phyloP scores from a whole-genome alignment of 2,797 vertebrate genomes.

The Scolopax bukidnonensis region DNA sequence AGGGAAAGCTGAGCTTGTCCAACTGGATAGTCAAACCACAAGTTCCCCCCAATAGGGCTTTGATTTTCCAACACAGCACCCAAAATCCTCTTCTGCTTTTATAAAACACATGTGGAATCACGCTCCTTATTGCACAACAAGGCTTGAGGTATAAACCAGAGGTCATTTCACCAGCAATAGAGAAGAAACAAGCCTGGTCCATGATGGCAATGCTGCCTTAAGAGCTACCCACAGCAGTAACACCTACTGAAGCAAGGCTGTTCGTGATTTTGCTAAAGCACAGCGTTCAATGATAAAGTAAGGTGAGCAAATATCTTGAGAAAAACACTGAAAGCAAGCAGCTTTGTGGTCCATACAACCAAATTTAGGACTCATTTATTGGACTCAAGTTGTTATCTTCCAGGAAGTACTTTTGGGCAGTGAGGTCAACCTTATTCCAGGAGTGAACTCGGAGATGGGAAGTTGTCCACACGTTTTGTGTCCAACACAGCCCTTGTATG shows the following conservation, averaged over 20 bases:
- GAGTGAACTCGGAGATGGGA: fast-evolving
- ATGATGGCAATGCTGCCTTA: background rate
- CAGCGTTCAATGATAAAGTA: background rate
- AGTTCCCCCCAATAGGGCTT: conserved; percentile 12
- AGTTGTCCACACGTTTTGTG: fast-evolving
- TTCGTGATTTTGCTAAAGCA: background rate
- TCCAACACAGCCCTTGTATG: background rate
- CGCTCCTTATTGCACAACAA: background rate
- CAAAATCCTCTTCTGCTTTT: background rate
- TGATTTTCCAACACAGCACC: conserved; percentile 33
- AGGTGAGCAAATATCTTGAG: background rate
- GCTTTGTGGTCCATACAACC: background rate
- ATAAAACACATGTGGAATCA: background rate
- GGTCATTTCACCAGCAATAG: background rate
- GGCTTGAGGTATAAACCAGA: background rate
- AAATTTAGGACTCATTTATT: background rate
- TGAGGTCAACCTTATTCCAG: background rate
- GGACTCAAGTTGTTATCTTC: no score
- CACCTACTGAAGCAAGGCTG: background rate
- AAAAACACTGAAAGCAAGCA: background rate
- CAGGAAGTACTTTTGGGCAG: background rate
- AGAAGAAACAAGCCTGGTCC: background rate
- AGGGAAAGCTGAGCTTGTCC: conserved; percentile 53
- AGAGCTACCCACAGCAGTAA: background rate
- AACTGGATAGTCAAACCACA: conserved; percentile 54